A percentile compares a stretch with the other conserved stretches of the same genome.
Conservation (phyloP, 2,113 vertebrate genomes). For the Cygnus atratus region DNA sequence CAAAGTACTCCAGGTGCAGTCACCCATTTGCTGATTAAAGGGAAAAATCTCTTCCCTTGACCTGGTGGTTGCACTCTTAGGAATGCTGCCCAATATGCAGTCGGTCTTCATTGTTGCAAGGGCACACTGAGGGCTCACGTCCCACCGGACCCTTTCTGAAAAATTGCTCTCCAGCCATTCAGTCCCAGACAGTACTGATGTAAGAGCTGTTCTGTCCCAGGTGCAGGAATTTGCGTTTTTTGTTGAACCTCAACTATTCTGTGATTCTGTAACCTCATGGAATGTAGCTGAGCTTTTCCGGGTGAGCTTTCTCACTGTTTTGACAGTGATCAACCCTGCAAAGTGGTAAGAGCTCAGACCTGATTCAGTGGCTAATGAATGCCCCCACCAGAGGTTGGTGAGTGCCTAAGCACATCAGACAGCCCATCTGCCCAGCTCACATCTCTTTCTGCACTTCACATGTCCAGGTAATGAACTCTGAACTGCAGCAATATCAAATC, state of each 20-base stretch:
- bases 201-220: not conserved
- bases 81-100: too few species aligned
- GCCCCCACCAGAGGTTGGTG: not conserved
- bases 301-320: not conserved
- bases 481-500: fast-evolving
- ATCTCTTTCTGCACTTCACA: not conserved
- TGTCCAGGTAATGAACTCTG: not conserved
- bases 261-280: not conserved
- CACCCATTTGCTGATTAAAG: not conserved
- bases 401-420: not conserved
- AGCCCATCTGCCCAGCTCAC: not conserved
- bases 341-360: not conserved
- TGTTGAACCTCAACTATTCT: not conserved
- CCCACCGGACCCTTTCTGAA: not conserved
- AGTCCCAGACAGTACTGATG: not conserved
- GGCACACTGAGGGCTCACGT: fast-evolving
- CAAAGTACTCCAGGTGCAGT: not conserved
- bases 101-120: not conserved
- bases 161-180: not conserved
- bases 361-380: not conserved
- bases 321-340: not conserved
- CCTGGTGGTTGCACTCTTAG: not conserved
- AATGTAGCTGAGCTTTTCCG: not conserved
- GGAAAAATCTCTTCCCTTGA: not conserved
- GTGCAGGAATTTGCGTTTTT: not conserved